phyloP scores from a whole-genome alignment of 2,797 vertebrate genomes.

The Hypotaenidia okinawae region DNA sequence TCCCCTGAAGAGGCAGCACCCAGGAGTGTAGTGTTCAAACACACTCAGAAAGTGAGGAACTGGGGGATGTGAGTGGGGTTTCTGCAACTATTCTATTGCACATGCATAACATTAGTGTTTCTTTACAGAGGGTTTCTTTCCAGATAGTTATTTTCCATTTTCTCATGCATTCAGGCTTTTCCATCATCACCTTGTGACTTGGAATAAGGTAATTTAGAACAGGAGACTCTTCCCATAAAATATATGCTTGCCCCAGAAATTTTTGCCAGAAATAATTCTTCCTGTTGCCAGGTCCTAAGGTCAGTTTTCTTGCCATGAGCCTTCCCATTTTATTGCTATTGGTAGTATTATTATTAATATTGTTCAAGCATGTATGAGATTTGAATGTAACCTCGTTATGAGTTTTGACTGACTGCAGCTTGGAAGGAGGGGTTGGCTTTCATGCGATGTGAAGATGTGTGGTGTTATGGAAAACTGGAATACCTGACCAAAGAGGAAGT shows the following conservation, averaged over 20 bases:
- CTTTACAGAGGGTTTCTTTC: not conserved
- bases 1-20: not conserved
- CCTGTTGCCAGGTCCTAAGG: not conserved
- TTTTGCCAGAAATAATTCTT: not conserved
- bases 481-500: not conserved
- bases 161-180: not conserved
- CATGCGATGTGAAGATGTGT: not conserved
- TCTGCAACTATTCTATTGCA: not conserved
- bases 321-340: not conserved
- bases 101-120: not conserved
- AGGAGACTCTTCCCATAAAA: not conserved
- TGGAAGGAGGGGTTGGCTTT: not conserved
- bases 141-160: not conserved
- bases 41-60: not conserved
- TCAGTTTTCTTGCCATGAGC: not conserved
- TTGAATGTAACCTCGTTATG: not conserved
- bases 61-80: not conserved
- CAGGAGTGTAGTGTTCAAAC: not conserved
- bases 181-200: not conserved
- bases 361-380: not conserved
- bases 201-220: conserved; percentile 23
- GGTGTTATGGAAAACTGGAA: not conserved
- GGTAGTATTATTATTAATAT: not conserved
- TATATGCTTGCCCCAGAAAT: not conserved
- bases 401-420: not conserved